Evolutionary conservation across 1,140 invertebrate species (phyloP).

Genomic region (Zaprionus vittiger): DNA sequence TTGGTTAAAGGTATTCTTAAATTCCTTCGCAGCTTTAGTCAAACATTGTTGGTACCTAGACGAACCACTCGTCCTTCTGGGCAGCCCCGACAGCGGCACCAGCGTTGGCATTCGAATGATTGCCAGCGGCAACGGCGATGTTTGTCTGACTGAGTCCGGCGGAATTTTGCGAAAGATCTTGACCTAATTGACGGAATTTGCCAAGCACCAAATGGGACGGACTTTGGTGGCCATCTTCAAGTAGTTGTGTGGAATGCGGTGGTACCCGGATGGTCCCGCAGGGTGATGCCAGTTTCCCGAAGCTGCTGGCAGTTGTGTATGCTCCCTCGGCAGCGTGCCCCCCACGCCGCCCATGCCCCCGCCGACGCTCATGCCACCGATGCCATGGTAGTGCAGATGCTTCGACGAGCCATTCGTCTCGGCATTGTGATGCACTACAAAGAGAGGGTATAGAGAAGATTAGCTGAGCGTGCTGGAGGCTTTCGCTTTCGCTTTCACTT

Average conservation of each 20-base stretch:
- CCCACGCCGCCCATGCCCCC: conserved; percentile 76
- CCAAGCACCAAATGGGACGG: conserved; percentile 85
- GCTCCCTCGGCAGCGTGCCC: conserved; percentile 84
- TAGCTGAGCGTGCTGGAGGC: neutral
- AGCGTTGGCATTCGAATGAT: conserved; percentile 82
- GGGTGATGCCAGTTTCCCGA: conserved; percentile 97
- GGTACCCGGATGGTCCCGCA: conserved; percentile 93
- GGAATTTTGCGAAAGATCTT: conserved; percentile 83
- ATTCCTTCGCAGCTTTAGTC: conserved; percentile 47
- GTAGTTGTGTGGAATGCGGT: conserved; percentile 85
- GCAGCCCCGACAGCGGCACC: conserved; percentile 80
- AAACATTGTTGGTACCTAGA: conserved; percentile 82
- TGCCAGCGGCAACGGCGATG: conserved; percentile 70
- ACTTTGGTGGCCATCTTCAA: conserved; percentile 85
- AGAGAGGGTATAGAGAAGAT: neutral
- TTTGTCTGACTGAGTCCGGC: conserved; percentile 75
- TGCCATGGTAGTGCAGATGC: conserved; percentile 85
- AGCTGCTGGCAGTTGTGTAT: conserved; percentile 84
- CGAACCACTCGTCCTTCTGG: conserved; percentile 90
- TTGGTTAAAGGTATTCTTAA: conserved; percentile 40
- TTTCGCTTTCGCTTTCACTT: conserved; percentile 13
- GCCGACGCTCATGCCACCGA: conserved; percentile 55
- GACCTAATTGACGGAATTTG: conserved; percentile 85
- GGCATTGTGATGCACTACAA: conserved; percentile 91
- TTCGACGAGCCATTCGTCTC: conserved; percentile 91